phyloP scores from a whole-genome alignment of 1,140 invertebrate species.

The Papilio xuthus region DNA sequence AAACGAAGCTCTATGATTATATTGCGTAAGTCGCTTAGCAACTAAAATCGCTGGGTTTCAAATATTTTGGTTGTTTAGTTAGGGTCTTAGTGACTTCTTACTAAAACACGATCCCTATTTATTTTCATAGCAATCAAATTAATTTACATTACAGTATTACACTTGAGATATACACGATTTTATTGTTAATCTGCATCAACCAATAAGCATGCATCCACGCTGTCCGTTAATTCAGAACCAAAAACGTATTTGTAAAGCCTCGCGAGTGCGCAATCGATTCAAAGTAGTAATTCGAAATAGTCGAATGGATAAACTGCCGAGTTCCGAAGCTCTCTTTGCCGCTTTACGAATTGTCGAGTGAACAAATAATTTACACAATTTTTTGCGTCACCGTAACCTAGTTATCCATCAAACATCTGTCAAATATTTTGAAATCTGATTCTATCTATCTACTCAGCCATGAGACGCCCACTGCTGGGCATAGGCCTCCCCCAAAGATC shows the following conservation, averaged over 20 bases:
- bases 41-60: too few species aligned
- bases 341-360: conserved; percentile 3
- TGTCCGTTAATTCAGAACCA: conserved; percentile 30
- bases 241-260: conserved; percentile 29
- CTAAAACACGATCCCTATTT: background rate
- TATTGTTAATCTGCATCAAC: background rate
- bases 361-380: background rate
- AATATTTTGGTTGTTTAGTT: too few species aligned
- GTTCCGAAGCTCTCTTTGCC: background rate
- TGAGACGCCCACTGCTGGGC: too few species aligned
- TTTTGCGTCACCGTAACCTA: background rate
- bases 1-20: too few species aligned
- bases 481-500: too few species aligned
- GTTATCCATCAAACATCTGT: background rate
- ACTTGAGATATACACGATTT: background rate
- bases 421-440: background rate
- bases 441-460: too few species aligned
- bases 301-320: conserved; percentile 25
- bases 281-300: conserved; percentile 30
- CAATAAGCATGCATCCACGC: background rate
- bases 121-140: background rate
- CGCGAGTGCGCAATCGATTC: conserved; percentile 20
- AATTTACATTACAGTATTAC: conserved; percentile 1
- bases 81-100: background rate
- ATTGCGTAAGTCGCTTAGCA: too few species aligned